phyloP scores from a whole-genome alignment of 2,797 vertebrate genomes.

The Lates japonicus region DNA sequence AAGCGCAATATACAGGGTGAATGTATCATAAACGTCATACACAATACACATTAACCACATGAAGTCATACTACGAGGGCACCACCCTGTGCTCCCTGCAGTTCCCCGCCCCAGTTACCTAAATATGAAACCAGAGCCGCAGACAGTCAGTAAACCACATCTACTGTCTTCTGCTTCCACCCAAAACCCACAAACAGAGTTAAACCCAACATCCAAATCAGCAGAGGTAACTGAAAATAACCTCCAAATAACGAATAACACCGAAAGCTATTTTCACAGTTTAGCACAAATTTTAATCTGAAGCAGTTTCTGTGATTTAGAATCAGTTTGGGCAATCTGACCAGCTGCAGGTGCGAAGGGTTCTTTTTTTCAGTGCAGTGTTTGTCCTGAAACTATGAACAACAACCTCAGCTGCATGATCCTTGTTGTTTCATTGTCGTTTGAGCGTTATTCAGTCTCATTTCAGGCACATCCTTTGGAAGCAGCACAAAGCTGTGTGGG shows the following conservation, averaged over 20 bases:
- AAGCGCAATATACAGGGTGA: neutral
- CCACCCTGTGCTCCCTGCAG: neutral
- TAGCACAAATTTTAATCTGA: neutral
- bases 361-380: neutral
- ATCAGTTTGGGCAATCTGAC: neutral
- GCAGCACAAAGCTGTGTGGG: conserved; percentile 65
- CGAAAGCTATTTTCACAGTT: neutral
- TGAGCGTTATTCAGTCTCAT: conserved; percentile 41
- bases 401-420: conserved; percentile 44
- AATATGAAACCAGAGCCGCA: conserved; percentile 69
- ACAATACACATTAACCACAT: conserved; percentile 18
- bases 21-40: neutral
- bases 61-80: neutral
- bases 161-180: conserved; percentile 52
- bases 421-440: conserved; percentile 64
- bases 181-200: conserved; percentile 63
- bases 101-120: conserved; percentile 46
- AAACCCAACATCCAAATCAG: conserved; percentile 33
- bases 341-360: neutral
- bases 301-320: neutral
- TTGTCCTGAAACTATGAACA: conserved; percentile 1
- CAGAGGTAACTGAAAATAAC: conserved; percentile 50
- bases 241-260: conserved; percentile 23
- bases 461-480: conserved; percentile 70
- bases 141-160: conserved; percentile 60